Evolutionary conservation across 2,888 invertebrate genomes (phyloP), one percentile per base, ranked within the genome.

Genomic region (Ophioninae sp.): DNA sequence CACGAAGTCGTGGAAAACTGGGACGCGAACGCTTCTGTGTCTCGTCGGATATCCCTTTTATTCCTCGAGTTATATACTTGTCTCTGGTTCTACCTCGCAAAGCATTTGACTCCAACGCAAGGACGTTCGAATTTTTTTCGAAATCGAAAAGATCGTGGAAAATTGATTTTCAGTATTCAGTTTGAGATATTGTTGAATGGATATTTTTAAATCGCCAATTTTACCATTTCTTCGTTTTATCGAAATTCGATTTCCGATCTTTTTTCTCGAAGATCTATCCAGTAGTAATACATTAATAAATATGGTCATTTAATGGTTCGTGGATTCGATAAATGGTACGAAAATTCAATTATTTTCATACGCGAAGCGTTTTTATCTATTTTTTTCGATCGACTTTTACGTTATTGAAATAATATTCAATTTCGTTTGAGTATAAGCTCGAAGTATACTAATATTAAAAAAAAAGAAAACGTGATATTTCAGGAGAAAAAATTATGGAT

Each of bases 41-140:
- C 61, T 73, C 23, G 21, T 72, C 21, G 72, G 61, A 41, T 59
- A 73, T 73, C 59, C 30, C 10, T 70, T 70, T 30, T 39, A 59
- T 10, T 10, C 10, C 2, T 17, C 50, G 50, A 13, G 17, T 10
- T 50, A 17, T 50, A 50, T 17, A 3, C 6, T 10, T 17, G 13
- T 50, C 17, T 50, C 13, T 17, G 6, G 0, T 0, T 50, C 50
- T 50, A 13, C 3, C 50, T 50, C 50, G 6, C 50, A 6, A 41
- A 8, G 41, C 7, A 6, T 41, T 41, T 6, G 41, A 41, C 2
- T 41, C 6, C 5, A 13, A 6, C 17, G 13, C 50, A 50, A 10
- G 50, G 50, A 50, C 50, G 50, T 17, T 50, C 6, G 17, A 17
- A 50, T 0, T 13, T 8, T 17, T 50, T 13, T 50, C 0, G 6